phyloP scores from a whole-genome alignment of 1,140 invertebrate species.

The Megalonaias nervosa region DNA sequence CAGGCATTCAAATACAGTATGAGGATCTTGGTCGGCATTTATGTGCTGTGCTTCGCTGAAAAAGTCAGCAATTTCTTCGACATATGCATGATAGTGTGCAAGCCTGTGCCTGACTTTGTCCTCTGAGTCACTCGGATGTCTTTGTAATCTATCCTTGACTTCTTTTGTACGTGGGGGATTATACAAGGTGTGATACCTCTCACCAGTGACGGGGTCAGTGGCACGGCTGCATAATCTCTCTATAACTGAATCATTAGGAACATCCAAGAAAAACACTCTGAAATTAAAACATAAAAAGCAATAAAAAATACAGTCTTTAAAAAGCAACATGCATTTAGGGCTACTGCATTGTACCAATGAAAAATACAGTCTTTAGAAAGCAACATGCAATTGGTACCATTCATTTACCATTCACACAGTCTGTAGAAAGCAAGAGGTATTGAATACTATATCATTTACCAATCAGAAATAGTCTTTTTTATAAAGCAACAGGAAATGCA shows the following conservation, averaged over 20 bases:
- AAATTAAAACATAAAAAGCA: constrained; percentile 20
- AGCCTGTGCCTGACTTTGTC: constrained; percentile 61
- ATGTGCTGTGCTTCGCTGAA: constrained; percentile 68
- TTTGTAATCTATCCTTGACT: constrained; percentile 64
- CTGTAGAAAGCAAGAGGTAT: too few species aligned
- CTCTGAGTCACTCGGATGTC: constrained; percentile 57
- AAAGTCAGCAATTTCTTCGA: constrained; percentile 66
- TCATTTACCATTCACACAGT: too few species aligned
- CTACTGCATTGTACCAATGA: too few species aligned
- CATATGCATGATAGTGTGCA: constrained; percentile 61
- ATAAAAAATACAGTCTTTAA: too few species aligned
- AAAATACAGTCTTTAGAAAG: too few species aligned
- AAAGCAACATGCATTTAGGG: too few species aligned
- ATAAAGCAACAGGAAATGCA: too few species aligned
- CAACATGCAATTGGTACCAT: too few species aligned
- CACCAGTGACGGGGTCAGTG: constrained; percentile 70
- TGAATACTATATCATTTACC: too few species aligned
- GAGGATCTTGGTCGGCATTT: constrained; percentile 70
- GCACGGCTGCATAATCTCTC: constrained; percentile 66
- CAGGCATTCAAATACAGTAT: constrained; percentile 72
- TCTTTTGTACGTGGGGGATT: constrained; percentile 69
- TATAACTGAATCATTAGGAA: constrained; percentile 69
- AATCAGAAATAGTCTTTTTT: too few species aligned
- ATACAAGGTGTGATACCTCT: constrained; percentile 70
- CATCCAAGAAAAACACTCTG: constrained; percentile 71